A percentile compares a stretch with the other conserved stretches of the same genome.
Conservation (phyloP, 2,113 vertebrate species). For the Sturnus vulgaris region DNA sequence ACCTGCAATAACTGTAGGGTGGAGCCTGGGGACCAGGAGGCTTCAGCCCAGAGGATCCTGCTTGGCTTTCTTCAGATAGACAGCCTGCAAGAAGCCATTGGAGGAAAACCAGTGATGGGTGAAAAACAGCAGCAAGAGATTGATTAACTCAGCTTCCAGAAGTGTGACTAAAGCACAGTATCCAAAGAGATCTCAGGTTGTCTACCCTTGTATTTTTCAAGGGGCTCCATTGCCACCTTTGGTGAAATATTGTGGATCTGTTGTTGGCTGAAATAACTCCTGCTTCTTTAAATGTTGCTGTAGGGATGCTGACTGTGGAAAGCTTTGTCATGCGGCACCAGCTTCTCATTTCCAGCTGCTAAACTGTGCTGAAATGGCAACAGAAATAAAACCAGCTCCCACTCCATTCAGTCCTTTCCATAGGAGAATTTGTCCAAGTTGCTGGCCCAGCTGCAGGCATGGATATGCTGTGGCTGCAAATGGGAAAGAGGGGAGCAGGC, state of each 20-base stretch:
- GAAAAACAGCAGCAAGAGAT: not conserved
- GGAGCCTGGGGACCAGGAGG: not conserved
- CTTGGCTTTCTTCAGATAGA: not conserved
- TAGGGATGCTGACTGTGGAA: not conserved
- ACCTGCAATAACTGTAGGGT: not conserved
- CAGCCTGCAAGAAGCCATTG: accelerated
- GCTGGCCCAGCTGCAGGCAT: not conserved
- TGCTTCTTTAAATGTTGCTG: not conserved
- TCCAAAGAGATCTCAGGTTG: not conserved
- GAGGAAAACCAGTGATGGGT: not conserved
- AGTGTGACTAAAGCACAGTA: accelerated
- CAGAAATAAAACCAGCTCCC: not conserved
- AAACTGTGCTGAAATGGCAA: not conserved
- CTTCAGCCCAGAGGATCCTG: not conserved
- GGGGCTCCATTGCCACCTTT: not conserved
- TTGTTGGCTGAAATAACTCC: not conserved
- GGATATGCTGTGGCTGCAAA: not conserved
- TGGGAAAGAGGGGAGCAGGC: not conserved
- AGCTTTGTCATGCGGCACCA: not conserved
- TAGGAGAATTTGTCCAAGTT: not conserved
- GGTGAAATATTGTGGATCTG: not conserved
- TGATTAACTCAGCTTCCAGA: not conserved
- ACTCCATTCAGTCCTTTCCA: not conserved
- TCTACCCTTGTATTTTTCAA: not conserved
- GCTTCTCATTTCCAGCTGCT: not conserved